Evolutionary conservation across 2,888 invertebrate genomes (phyloP), one percentile per base, ranked within the genome.

Genomic region (Diaphora mendica): DNA sequence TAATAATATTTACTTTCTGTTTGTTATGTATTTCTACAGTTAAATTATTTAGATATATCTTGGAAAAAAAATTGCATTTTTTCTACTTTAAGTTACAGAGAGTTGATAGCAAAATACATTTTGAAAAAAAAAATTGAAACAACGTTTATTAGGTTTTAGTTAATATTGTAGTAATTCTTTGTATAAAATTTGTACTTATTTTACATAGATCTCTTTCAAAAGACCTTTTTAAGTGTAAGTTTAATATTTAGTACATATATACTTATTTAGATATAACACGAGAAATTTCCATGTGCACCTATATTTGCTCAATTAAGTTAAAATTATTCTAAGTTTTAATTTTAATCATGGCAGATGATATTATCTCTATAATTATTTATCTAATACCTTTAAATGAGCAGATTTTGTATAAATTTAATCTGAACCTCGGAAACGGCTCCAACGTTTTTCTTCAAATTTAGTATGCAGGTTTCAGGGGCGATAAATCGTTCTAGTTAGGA

Each of bases 271-370:
- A 79, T 64, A 78, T 77, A 75, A 23, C 26, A 64, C 20, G 23
- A 71, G 0, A 39, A 48, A 66, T 48, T 90, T 89, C 88, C 89
- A 90, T 82, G 84, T 84, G 81, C 93, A 93, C 93, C 93, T 94
- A 91, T 84, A 85, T 86, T 93, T 94, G 94, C 93, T 94, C 93
- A 94, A 93, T 87, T 89, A 70, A 77, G 66, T 78, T 71, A 81
- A 78, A 81, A 71, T 69, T 76, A 78, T 70, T 78, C 70, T 79
- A 70, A 44, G 74, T 70, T 71, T 42, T 71, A 70, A 42, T 74
- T 69, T 64, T 68, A 72, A 65, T 64, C 9, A 70, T 55, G 33
- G n/a, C 17, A 55, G 26, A 66, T 55, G 30, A 30, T 59, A 71
- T 20, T 55, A 30, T 26, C 51, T 51, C 23, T 51, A 51, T 51